Evolutionary conservation across 2,797 vertebrate genomes (phyloP).

Genomic region (Delichon dasypus): DNA sequence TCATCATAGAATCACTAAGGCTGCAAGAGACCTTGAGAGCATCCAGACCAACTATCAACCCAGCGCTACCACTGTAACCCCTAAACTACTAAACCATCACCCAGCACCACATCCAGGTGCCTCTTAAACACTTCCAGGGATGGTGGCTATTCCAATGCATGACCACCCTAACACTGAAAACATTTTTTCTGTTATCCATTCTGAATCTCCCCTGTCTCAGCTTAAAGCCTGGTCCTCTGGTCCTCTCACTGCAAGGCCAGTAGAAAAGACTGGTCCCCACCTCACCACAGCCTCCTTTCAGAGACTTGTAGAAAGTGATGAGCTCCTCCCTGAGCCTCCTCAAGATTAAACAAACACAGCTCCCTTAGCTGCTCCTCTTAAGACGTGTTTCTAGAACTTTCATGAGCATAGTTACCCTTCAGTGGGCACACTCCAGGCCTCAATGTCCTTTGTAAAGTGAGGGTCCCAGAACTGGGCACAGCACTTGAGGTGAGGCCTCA

Average conservation of each 20-base stretch:
- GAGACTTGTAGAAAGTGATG: not conserved
- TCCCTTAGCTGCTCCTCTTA: not conserved
- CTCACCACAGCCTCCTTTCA: not conserved
- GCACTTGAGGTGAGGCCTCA: not conserved
- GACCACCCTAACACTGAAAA: not conserved
- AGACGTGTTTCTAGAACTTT: not conserved
- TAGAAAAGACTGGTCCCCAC: too few relatives aligned
- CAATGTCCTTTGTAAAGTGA: not conserved
- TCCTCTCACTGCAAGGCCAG: not conserved
- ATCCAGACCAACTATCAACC: not conserved
- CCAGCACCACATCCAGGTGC: not conserved
- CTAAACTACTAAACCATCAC: not conserved
- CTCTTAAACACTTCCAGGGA: not conserved
- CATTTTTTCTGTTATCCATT: not conserved
- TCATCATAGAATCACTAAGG: not conserved
- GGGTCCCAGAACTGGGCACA: not conserved
- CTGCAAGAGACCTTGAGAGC: not conserved
- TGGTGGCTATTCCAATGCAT: not conserved
- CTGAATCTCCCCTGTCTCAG: not conserved
- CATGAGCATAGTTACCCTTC: not conserved
- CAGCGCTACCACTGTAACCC: not conserved
- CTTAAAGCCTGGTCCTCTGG: not conserved
- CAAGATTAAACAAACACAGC: not conserved
- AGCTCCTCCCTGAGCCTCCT: not conserved
- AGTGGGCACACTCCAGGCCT: not conserved